These are phyloP conservation scores for Crossocerus cetratus DNA, from an alignment of 2,888 invertebrate genomes.

Conservation along the genomic window DNA sequence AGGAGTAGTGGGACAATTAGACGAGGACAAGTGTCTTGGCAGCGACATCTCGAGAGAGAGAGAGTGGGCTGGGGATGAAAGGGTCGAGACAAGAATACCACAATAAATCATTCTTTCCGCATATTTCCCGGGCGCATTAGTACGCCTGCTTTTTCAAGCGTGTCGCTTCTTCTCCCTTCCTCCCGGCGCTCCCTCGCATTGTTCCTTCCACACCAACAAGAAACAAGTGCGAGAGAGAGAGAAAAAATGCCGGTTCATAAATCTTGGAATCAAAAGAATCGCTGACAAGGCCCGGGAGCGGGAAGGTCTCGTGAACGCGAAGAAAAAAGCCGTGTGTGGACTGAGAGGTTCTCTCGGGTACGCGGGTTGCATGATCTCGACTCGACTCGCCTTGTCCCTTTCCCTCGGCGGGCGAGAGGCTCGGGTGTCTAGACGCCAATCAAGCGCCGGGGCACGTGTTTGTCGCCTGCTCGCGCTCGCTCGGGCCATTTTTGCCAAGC, in stretches of 20 bases:
- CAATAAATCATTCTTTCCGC: no score
- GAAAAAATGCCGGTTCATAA: not conserved
- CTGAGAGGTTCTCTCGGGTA: not conserved
- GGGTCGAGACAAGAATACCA: no score
- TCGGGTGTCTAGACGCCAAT: slow-evolving; percentile 58
- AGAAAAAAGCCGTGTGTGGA: not conserved
- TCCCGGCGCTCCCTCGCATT: not conserved
- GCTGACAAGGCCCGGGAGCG: not conserved
- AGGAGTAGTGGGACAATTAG: no score
- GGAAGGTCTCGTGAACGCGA: not conserved
- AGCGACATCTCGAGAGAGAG: no score
- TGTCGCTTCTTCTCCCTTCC: not conserved
- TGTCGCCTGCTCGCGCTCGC: slow-evolving; percentile 34
- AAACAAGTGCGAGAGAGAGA: no score
- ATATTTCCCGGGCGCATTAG: no score
- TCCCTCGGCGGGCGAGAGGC: not conserved
- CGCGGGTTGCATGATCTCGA: no score
- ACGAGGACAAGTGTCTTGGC: no score
- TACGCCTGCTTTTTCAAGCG: not conserved
- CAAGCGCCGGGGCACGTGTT: slow-evolving; percentile 44
- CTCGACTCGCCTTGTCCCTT: no score
- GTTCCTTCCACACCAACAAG: no score
- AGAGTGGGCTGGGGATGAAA: no score
- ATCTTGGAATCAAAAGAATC: not conserved
- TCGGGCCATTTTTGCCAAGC: no score